These are phyloP conservation scores for Monopterus albus DNA, from an alignment of 2,113 vertebrate genomes.

Conservation along the genomic window DNA sequence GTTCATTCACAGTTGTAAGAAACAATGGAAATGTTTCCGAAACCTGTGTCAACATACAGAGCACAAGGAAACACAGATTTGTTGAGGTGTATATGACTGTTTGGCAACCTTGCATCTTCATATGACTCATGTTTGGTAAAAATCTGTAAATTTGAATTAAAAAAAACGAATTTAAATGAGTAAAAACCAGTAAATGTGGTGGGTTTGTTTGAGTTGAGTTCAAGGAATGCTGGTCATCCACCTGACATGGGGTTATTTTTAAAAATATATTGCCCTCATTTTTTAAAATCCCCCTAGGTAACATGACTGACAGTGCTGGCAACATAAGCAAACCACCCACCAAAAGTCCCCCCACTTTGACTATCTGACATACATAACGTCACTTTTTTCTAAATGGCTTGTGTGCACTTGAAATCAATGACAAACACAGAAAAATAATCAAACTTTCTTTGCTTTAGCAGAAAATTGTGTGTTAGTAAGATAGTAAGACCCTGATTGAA, in stretches of 20 bases:
- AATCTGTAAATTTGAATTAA: neutral
- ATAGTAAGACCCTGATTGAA: slow-evolving; percentile 8
- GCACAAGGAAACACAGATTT: slow-evolving; percentile 25
- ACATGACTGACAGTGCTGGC: too few relatives aligned
- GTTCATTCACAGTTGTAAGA: slow-evolving; percentile 81
- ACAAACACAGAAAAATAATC: slow-evolving; percentile 24
- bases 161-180: neutral
- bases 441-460: neutral
- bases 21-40: slow-evolving; percentile 60
- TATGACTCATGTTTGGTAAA: neutral
- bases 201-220: neutral
- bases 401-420: slow-evolving; percentile 21
- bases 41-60: slow-evolving; percentile 65
- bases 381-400: too few relatives aligned
- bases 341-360: too few relatives aligned
- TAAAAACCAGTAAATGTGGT: neutral
- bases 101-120: neutral
- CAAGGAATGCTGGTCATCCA: too few relatives aligned
- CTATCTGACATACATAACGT: too few relatives aligned
- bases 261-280: too few relatives aligned
- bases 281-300: too few relatives aligned
- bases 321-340: too few relatives aligned
- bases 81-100: neutral
- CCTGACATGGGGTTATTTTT: too few relatives aligned
- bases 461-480: neutral